A percentile compares a stretch with the other conserved stretches of the same genome.
phyloP scores from a whole-genome alignment of 2,888 invertebrate genomes.

The Gari tellinella region DNA sequence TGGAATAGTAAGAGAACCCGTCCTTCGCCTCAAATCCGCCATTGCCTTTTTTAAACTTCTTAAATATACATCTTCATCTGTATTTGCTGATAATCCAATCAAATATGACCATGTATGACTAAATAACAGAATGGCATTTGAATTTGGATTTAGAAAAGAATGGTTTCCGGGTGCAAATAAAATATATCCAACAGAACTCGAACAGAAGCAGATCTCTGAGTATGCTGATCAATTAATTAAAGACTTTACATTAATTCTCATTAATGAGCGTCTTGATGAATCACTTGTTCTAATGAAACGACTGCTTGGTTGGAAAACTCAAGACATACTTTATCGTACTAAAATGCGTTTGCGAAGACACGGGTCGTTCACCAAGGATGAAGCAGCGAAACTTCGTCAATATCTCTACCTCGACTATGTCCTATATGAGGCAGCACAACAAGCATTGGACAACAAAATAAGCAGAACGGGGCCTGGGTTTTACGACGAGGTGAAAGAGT shows the following conservation, averaged over 20 bases:
- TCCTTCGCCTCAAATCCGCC: slow-evolving; percentile 51
- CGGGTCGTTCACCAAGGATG: slow-evolving; percentile 11
- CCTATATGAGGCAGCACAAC: slow-evolving; percentile 26
- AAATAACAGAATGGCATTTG: slow-evolving; percentile 64
- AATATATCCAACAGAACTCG: too few relatives aligned
- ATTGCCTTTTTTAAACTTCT: slow-evolving; percentile 46
- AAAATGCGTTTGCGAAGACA: too few relatives aligned
- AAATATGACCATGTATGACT: slow-evolving; percentile 43
- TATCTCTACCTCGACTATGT: slow-evolving; percentile 45
- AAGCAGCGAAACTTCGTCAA: slow-evolving; percentile 19
- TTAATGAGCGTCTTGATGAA: slow-evolving; percentile 69
- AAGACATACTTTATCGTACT: slow-evolving; percentile 61
- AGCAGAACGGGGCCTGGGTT: slow-evolving; percentile 20
- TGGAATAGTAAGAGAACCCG: slow-evolving; percentile 63
- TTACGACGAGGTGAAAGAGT: slow-evolving; percentile 33
- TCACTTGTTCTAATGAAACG: slow-evolving; percentile 67
- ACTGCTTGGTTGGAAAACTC: slow-evolving; percentile 56
- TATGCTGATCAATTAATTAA: slow-evolving; percentile 30
- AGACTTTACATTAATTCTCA: slow-evolving; percentile 64
- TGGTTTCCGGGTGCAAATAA: slow-evolving; percentile 26
- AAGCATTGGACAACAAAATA: slow-evolving; percentile 19
- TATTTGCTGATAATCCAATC: slow-evolving; percentile 45
- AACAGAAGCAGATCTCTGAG: too few relatives aligned
- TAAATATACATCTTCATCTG: slow-evolving; percentile 29
- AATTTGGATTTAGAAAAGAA: slow-evolving; percentile 57